Evolutionary conservation across 2,888 invertebrate species (phyloP).

Genomic region (Folsomia manolachei): DNA sequence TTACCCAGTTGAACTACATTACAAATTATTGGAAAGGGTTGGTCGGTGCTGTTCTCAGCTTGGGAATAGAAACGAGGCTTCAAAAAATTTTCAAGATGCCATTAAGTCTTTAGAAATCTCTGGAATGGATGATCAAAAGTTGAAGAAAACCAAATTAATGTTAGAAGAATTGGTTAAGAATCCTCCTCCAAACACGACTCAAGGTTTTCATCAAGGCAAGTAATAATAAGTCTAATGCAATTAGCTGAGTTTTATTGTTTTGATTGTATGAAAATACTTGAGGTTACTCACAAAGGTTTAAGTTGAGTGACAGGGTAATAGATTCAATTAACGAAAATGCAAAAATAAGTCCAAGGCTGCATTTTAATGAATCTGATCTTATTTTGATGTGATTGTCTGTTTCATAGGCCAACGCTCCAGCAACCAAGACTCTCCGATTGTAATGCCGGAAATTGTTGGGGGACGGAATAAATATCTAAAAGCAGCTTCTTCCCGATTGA

Average conservation of each 20-base stretch:
- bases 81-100: slow-evolving; percentile 37
- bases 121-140: slow-evolving; percentile 39
- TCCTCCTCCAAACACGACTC: neutral
- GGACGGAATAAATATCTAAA: slow-evolving; percentile 39
- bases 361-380: too few species aligned
- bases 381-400: too few species aligned
- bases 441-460: slow-evolving; percentile 43
- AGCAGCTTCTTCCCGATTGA: slow-evolving; percentile 38
- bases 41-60: slow-evolving; percentile 40
- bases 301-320: too few species aligned
- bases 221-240: too few species aligned
- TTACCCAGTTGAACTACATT: slow-evolving; percentile 61
- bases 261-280: neutral
- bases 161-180: slow-evolving; percentile 29
- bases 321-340: too few species aligned
- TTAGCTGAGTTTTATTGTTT: neutral
- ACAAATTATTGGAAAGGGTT: slow-evolving; percentile 47
- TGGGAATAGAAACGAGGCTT: slow-evolving; percentile 36
- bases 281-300: neutral
- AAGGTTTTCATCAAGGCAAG: slow-evolving; percentile 4
- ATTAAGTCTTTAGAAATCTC: slow-evolving; percentile 34
- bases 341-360: too few species aligned
- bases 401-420: too few species aligned
- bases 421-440: too few species aligned
- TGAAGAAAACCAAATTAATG: slow-evolving; percentile 35